phyloP scores from a whole-genome alignment of 1,140 invertebrate genomes.

The Dinoponera quadriceps region DNA sequence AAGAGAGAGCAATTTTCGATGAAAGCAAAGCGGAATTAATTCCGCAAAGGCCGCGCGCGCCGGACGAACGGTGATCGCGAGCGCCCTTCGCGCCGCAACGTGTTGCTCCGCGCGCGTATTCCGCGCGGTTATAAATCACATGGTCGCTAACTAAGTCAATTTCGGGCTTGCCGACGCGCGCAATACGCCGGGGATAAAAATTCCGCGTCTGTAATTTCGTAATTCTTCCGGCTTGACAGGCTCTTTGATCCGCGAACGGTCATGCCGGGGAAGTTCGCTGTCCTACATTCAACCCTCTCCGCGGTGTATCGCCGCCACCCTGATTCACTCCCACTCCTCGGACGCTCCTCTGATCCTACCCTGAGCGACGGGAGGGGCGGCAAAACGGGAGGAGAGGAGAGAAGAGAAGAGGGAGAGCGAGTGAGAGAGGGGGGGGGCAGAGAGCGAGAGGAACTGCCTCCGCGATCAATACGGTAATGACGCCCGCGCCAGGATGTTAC shows the following conservation, averaged over 20 bases:
- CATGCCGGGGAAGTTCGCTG: constrained; percentile 71
- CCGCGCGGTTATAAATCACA: not conserved
- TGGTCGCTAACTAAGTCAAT: not conserved
- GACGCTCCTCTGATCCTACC: constrained; percentile 44
- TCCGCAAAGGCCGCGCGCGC: too few relatives aligned
- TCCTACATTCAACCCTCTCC: constrained; percentile 76
- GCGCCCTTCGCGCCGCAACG: too few relatives aligned
- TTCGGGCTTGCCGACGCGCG: constrained; percentile 3
- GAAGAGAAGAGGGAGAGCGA: constrained; percentile 8
- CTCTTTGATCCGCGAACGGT: constrained; percentile 67
- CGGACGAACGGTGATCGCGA: too few relatives aligned
- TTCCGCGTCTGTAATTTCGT: constrained; percentile 16
- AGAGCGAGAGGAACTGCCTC: constrained; percentile 68
- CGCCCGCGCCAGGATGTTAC: constrained; percentile 69
- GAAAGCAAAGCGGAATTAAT: too few relatives aligned
- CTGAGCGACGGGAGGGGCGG: constrained; percentile 43
- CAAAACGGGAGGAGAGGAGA: constrained; percentile 41
- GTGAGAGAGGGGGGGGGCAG: not conserved
- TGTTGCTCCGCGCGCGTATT: too few relatives aligned
- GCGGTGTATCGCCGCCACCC: constrained; percentile 19
- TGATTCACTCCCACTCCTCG: constrained; percentile 39
- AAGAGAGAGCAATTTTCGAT: too few relatives aligned
- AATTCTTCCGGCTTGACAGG: constrained; percentile 38
- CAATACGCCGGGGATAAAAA: not conserved
- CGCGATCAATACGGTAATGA: constrained; percentile 77